Evolutionary conservation across 1,140 invertebrate genomes (phyloP).

Genomic region (Brachionus paranguensis): DNA sequence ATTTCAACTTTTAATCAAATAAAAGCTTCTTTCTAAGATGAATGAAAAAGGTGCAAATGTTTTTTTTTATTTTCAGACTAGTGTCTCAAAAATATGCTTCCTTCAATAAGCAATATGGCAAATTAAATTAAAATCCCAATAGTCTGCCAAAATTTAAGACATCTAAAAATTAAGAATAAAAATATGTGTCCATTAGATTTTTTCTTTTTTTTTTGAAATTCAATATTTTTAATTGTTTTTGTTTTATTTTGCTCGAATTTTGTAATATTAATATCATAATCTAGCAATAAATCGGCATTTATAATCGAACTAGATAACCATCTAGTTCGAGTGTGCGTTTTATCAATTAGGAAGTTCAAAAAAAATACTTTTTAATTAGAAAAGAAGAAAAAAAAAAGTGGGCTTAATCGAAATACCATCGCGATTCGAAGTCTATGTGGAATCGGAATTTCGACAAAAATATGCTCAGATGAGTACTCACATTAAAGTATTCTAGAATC

Average conservation of each 20-base stretch:
- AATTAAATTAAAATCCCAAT: neutral
- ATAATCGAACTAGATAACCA: neutral
- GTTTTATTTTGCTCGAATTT: neutral
- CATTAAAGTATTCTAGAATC: conserved; percentile 1
- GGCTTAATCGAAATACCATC: conserved; percentile 27
- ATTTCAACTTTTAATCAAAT: neutral
- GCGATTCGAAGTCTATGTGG: neutral
- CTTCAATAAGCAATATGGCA: neutral
- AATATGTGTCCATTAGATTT: neutral
- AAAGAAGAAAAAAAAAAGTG: neutral
- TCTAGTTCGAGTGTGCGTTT: neutral
- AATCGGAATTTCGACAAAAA: neutral
- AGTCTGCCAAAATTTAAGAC: neutral
- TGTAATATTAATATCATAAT: neutral
- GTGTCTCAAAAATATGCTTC: neutral
- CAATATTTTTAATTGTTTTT: conserved; percentile 18
- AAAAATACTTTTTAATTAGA: neutral
- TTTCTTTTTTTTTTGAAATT: neutral
- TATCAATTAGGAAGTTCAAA: neutral
- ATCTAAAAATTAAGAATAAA: neutral
- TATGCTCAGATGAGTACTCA: conserved; percentile 1
- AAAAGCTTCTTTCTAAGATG: neutral
- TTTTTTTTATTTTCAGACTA: neutral
- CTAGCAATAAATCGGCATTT: neutral
- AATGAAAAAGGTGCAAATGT: neutral